Conservation (phyloP, 2,797 vertebrate species). For the Leptoclinus maculatus region DNA sequence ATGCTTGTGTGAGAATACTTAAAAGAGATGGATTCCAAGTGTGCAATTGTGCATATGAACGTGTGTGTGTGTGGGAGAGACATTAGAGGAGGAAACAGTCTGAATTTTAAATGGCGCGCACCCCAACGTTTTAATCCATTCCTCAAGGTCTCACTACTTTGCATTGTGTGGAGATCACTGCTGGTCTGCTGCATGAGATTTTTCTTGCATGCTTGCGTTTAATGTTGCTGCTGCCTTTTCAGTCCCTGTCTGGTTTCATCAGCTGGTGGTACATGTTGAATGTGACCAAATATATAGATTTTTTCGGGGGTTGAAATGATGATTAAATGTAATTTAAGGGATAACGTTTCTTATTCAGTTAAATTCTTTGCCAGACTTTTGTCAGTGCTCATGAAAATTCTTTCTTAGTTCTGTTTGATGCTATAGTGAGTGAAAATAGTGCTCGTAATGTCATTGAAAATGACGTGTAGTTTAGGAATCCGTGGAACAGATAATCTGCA, state of each 20-base stretch:
- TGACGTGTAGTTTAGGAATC: slow-evolving; percentile 11
- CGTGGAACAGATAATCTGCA: slow-evolving; percentile 43
- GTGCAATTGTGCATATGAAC: slow-evolving; percentile 22
- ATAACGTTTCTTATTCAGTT: neutral
- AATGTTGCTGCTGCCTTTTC: neutral
- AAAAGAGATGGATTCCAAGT: slow-evolving; percentile 27
- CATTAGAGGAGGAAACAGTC: slow-evolving; percentile 28
- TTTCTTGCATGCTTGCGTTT: neutral
- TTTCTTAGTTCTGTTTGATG: neutral
- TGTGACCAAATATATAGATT: neutral
- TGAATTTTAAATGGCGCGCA: slow-evolving; percentile 50
- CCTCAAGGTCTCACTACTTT: slow-evolving; percentile 32
- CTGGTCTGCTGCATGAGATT: slow-evolving; percentile 15
- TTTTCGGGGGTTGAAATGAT: neutral
- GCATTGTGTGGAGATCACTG: slow-evolving; percentile 2
- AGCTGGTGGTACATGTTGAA: neutral
- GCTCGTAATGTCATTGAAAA: neutral
- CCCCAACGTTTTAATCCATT: slow-evolving; percentile 31
- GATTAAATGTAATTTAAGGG: neutral
- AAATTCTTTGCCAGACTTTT: neutral
- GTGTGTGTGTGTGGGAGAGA: slow-evolving; percentile 15
- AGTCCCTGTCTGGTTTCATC: neutral
- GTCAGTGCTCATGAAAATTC: neutral
- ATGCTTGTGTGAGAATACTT: slow-evolving; percentile 27
- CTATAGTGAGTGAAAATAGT: neutral